Percentiles rank a stretch among this genome's conserved stretches.
These are phyloP conservation scores for Scomber colias DNA, from an alignment of 2,113 vertebrate species.

Conservation along the genomic window DNA sequence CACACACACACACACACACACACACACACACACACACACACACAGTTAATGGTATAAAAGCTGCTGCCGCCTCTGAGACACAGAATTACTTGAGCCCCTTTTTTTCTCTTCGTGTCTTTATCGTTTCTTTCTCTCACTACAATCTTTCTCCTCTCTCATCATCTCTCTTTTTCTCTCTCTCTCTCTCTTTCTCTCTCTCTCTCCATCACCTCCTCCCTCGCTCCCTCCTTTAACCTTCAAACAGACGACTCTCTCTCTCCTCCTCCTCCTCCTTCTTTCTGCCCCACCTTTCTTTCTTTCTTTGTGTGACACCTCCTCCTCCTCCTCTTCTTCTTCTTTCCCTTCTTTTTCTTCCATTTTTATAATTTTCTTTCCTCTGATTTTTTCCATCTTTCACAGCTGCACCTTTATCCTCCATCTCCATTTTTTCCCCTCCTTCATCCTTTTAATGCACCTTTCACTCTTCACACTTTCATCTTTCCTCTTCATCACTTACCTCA, in stretches of 20 bases:
- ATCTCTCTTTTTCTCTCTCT: too few species aligned
- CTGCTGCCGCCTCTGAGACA: constrained; percentile 84
- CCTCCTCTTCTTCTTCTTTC: not conserved
- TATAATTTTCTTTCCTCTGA: not conserved
- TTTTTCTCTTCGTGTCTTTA: constrained; percentile 58
- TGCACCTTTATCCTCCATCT: too few species aligned
- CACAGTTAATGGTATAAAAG: constrained; percentile 87
- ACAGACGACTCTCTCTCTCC: not conserved
- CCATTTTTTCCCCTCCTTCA: not conserved
- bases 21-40: constrained; percentile 9
- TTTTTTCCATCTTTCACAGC: not conserved
- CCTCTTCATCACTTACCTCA: not conserved
- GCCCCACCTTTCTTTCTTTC: not conserved
- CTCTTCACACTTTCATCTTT: not conserved
- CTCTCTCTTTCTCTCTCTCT: not conserved
- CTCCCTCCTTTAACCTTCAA: too few species aligned
- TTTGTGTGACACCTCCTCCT: too few species aligned
- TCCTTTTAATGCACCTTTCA: not conserved
- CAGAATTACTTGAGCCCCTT: constrained; percentile 82
- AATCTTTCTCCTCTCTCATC: not conserved
- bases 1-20: constrained; percentile 5
- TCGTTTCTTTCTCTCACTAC: constrained; percentile 24
- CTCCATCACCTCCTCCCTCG: not conserved
- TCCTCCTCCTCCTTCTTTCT: constrained; percentile 9
- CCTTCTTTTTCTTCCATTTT: not conserved